Evolutionary conservation across 1,140 invertebrate genomes (phyloP).

Genomic region (Temnothorax curvispinosus): DNA sequence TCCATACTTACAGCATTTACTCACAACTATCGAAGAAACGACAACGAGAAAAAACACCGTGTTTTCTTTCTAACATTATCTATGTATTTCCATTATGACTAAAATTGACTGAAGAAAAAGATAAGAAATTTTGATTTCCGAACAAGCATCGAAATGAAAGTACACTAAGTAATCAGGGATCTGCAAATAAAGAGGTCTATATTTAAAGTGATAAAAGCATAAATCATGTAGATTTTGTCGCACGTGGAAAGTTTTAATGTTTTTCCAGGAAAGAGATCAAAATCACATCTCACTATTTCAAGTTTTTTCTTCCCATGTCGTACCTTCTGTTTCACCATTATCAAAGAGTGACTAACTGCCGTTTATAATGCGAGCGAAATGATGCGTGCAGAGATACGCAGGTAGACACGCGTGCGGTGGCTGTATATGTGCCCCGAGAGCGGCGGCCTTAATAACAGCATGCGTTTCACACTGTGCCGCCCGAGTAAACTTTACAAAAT

Average conservation of each 20-base stretch:
- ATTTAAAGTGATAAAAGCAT: neutral
- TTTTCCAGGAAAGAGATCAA: neutral
- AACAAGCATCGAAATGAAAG: neutral
- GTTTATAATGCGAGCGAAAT: conserved; percentile 62
- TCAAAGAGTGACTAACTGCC: conserved; percentile 69
- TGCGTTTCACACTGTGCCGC: conserved; percentile 81
- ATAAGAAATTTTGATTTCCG: neutral
- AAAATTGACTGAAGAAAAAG: neutral
- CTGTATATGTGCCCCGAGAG: conserved; percentile 26
- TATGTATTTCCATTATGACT: neutral
- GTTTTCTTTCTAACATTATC: neutral
- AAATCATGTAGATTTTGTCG: neutral
- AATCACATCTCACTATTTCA: conserved; percentile 1
- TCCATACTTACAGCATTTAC: neutral
- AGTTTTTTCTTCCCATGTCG: neutral
- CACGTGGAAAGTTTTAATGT: neutral
- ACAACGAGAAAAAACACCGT: neutral
- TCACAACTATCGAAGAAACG: neutral
- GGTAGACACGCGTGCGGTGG: conserved; percentile 67
- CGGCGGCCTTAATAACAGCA: conserved; percentile 78
- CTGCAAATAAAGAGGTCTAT: neutral
- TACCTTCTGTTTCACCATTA: conserved; percentile 23
- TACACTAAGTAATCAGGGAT: neutral
- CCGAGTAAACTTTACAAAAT: conserved; percentile 84
- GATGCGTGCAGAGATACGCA: conserved; percentile 68